Percentiles rank a stretch among this genome's conserved stretches.
Conservation (phyloP, 2,797 vertebrate genomes). For the Hirundo rustica region DNA sequence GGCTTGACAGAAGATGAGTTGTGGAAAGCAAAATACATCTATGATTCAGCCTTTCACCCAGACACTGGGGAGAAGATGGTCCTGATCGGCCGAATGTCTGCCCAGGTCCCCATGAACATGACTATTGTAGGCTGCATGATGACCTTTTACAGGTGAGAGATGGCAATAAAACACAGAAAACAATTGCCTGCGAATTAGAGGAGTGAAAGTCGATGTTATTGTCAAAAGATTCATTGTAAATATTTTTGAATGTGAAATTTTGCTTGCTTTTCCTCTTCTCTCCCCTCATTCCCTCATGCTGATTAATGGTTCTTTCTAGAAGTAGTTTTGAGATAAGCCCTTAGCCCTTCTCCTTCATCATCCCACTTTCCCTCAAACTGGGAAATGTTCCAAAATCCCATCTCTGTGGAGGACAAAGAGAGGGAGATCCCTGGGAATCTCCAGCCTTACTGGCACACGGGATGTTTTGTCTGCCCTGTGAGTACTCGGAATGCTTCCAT, state of each 20-base stretch:
- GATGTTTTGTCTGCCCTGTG: background rate
- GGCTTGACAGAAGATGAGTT: constrained; percentile 93
- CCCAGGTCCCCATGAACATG: constrained; percentile 99
- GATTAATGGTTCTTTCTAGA: background rate
- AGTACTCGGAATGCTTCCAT: background rate
- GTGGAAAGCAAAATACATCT: constrained; percentile 95
- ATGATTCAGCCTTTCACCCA: constrained; percentile 97
- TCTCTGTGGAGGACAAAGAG: background rate
- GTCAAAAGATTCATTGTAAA: background rate
- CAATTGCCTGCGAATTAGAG: background rate
- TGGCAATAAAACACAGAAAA: background rate
- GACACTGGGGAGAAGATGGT: constrained; percentile 99
- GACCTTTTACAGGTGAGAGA: constrained; percentile 93
- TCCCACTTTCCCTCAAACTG: background rate
- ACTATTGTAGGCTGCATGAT: constrained; percentile 99
- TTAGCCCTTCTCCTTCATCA: background rate
- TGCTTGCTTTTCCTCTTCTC: background rate
- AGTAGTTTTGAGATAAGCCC: background rate
- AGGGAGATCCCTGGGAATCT: background rate
- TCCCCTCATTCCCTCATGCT: background rate
- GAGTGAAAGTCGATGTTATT: background rate
- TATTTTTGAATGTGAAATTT: background rate
- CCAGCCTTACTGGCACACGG: background rate
- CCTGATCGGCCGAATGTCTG: constrained; percentile 96
- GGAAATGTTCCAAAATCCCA: background rate